Conservation (phyloP, 2,797 vertebrate species). For the Chaetodon trifasciatus region DNA sequence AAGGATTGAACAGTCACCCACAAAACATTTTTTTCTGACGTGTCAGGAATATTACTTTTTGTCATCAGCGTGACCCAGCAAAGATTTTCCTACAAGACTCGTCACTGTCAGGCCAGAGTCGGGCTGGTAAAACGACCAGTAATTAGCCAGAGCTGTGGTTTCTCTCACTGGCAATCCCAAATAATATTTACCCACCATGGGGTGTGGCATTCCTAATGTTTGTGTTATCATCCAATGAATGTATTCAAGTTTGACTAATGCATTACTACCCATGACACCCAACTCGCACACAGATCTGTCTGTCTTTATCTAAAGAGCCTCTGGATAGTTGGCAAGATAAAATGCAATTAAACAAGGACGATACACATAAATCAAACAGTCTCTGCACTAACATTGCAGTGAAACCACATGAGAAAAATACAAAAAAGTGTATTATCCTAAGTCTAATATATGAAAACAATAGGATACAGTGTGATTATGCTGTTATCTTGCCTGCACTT, state of each 20-base stretch:
- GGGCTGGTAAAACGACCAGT: slow-evolving; percentile 9
- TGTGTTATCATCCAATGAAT: slow-evolving; percentile 22
- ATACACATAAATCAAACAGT: slow-evolving; percentile 1
- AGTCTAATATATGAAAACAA: not conserved
- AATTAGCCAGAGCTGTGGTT: slow-evolving; percentile 29
- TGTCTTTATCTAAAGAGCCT: slow-evolving; percentile 47
- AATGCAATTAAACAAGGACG: slow-evolving; percentile 38
- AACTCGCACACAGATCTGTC: slow-evolving; percentile 36
- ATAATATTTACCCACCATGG: slow-evolving; percentile 31
- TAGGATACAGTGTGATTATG: slow-evolving; percentile 1
- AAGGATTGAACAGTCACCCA: slow-evolving; percentile 62
- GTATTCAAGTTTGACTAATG: slow-evolving; percentile 41
- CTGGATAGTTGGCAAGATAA: slow-evolving; percentile 35
- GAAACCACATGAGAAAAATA: slow-evolving; percentile 15
- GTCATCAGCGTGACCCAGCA: slow-evolving; percentile 11
- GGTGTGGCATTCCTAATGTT: slow-evolving; percentile 51
- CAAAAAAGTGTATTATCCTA: not conserved
- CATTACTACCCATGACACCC: slow-evolving; percentile 27
- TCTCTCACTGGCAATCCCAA: slow-evolving; percentile 23
- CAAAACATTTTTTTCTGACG: slow-evolving; percentile 49
- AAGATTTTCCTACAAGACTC: slow-evolving; percentile 1
- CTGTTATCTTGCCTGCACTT: not conserved
- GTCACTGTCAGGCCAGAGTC: slow-evolving; percentile 8
- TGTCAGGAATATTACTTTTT: slow-evolving; percentile 55
- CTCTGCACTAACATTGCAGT: not conserved